Base-by-base conservation (phyloP, 2,797 vertebrate species). In the Betta splendens region DNA sequence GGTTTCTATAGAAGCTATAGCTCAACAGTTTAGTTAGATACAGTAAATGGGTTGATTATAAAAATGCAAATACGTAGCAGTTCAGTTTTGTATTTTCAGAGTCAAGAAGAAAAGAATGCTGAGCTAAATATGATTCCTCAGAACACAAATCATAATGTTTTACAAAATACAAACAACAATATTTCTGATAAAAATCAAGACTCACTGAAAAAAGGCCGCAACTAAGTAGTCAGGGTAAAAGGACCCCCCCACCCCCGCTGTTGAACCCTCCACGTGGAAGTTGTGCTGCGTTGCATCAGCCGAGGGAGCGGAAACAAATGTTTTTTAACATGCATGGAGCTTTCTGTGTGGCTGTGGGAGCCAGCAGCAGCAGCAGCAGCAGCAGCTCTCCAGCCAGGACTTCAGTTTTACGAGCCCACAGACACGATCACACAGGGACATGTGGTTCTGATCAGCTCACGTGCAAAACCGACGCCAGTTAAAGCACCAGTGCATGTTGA, bases 371-470 rank as follows among this genome's bases (percentile, higher is more conserved):
- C 64, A n/a, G n/a, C n/a, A n/a, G n/a, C 76, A 51, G 65, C 54
- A 45, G 55, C 66, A 58, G 77, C 64, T 76, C 69, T 70, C 42
- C 69, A 79, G 76, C 74, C 75, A 68, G 49, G 54, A 58, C 75
- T 82, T 22, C 67, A 29, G 76, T 64, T 81, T 83, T 84, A 83
- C 49, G 51, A 76, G 68, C 69, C 75, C 78, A 72, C 69, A 77
- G 80, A 87, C 81, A 82, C 76, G 80, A 70, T 84, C 58, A 4
- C 72, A 64, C 69, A 67, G 79, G 68, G 87, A 80, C 90, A 92
- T 89, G 79, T 89, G 90, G 81, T 91, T 88, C 83, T 73, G 69
- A 91, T 90, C 71, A 35, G 62, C 87, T 86, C 87, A 84, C 79
- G 82, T 91, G 84, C 69, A 52, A 70, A 43, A 57, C 70, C 25